Base-by-base conservation (phyloP, 2,888 invertebrate species). In the Lithophane socia region DNA sequence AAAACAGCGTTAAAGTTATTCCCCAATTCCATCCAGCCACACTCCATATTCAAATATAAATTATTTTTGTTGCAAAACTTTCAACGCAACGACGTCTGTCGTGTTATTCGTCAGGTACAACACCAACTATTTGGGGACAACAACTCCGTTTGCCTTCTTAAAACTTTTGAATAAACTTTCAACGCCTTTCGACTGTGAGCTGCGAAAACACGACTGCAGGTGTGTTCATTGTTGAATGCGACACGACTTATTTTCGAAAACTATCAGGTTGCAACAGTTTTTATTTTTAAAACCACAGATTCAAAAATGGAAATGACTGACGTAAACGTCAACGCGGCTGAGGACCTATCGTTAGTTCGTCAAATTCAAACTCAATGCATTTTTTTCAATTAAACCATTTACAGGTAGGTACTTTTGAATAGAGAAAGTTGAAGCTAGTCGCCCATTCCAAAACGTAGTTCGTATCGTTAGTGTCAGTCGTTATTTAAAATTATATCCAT, bases 81-180 rank as follows among this genome's bases (percentile, higher is more conserved):
- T 54, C 5, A 66, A 73, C 56, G 37, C 47, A 64, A 47, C 58
- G 66, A 74, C 85, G 72, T 73, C 56, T 75, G 73, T 78, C 77
- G 63, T 74, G 60, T 66, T 79, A 68, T 63, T 52, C 68, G 21
- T 52, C 75, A 85, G 61, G 75, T 81, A 87, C 73, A 73, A 73
- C 64, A 79, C 58, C 12, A 74, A 79, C 73, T 69, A 77, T 63
- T 70, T 16, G 66, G 60, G 52, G 73, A 70, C 77, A 73, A 76
- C 49, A 18, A 37, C 29, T 69, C 21, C 21, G 71, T 77, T 24
- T 73, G 66, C 49, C 52, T 73, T 78, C 78, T 74, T 70, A 66
- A 52, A 78, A 80, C 65, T 83, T 84, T 61, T 2, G 18, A 56
- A 67, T 68, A 72, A 82, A 79, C 78, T 82, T 84, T 67, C 61